Evolutionary conservation across 2,797 vertebrate genomes (phyloP).

Genomic region (Pachyuromys duprasi): DNA sequence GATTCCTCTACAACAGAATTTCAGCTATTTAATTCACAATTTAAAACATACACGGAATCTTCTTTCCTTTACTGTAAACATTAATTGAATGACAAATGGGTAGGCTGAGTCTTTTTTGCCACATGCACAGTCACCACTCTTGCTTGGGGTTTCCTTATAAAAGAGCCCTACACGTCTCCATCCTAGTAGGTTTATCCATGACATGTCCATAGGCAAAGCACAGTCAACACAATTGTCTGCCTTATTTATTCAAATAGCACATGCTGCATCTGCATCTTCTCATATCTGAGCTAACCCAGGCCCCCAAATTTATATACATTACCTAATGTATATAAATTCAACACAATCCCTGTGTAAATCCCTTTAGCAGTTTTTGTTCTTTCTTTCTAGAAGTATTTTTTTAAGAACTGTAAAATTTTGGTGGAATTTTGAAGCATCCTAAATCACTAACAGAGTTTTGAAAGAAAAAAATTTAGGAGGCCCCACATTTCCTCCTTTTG

Average conservation of each 20-base stretch:
- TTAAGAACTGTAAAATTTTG: neutral
- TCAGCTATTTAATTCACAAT: neutral
- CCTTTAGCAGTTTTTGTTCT: neutral
- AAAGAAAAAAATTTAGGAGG: neutral
- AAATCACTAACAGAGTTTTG: neutral
- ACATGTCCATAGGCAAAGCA: neutral
- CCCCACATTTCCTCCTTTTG: neutral
- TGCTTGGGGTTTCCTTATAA: neutral
- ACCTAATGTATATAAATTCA: neutral
- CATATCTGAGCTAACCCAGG: neutral
- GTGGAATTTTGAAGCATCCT: neutral
- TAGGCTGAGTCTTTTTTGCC: neutral
- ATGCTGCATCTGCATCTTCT: neutral
- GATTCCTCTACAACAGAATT: neutral
- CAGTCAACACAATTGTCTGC: neutral
- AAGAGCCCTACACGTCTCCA: neutral
- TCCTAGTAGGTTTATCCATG: neutral
- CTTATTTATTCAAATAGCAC: neutral
- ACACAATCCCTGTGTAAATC: neutral
- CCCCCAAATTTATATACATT: neutral
- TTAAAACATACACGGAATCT: neutral
- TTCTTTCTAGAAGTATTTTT: neutral
- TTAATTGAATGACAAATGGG: neutral
- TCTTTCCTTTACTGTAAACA: neutral
- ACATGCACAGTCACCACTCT: neutral